These are phyloP conservation scores for Lepidostoma basale DNA, from an alignment of 1,140 invertebrate genomes.

Conservation along the genomic window DNA sequence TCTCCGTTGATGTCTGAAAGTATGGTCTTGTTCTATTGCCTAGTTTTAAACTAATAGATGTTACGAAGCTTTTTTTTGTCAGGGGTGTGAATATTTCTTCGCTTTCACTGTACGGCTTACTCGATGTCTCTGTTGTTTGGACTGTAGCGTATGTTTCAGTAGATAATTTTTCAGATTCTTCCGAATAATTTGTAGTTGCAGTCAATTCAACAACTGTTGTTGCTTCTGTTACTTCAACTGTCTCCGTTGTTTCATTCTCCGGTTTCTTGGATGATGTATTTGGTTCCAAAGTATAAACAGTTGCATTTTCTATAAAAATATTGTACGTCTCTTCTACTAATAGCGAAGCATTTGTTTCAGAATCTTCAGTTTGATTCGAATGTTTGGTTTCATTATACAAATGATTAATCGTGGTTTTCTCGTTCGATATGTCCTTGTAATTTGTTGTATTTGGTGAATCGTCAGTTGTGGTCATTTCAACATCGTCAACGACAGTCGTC, in stretches of 20 bases:
- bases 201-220: background rate
- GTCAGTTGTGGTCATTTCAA: conserved; percentile 13
- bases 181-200: background rate
- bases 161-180: background rate
- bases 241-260: conserved; percentile 8
- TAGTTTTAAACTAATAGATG: conserved; percentile 53
- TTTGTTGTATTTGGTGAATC: conserved; percentile 39
- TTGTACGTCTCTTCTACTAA: conserved; percentile 33
- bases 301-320: background rate
- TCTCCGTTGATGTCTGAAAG: conserved; percentile 15
- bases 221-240: conserved; percentile 2
- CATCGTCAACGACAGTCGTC: background rate
- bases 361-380: conserved; percentile 10
- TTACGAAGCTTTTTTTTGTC: conserved; percentile 53
- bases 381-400: background rate
- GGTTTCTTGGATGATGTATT: background rate
- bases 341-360: conserved; percentile 31
- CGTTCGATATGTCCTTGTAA: background rate
- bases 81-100: conserved; percentile 31
- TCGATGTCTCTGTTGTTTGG: conserved; percentile 22
- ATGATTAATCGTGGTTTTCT: background rate
- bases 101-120: conserved; percentile 1
- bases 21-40: conserved; percentile 45
- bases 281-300: background rate
- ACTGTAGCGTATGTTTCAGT: background rate